phyloP scores from a whole-genome alignment of 2,113 vertebrate genomes.

The Bubo scandiacus region DNA sequence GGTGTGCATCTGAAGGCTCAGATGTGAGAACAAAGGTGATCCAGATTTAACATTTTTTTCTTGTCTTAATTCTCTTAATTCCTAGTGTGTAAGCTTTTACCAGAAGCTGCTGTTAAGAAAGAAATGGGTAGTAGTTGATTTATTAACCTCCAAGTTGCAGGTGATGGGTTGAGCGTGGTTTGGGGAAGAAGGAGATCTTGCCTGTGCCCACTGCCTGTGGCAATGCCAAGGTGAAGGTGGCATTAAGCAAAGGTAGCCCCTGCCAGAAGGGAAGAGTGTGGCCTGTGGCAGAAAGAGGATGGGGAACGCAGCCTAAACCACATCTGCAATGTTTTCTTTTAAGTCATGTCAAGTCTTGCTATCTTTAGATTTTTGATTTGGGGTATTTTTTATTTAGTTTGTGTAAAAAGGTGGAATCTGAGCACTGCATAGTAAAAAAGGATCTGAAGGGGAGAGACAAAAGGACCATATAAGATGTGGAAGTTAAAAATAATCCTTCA shows the following conservation, averaged over 20 bases:
- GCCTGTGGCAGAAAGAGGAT: background rate
- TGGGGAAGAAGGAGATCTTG: background rate
- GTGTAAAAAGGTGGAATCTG: background rate
- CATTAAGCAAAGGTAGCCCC: background rate
- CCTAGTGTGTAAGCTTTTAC: background rate
- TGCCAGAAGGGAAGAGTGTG: background rate
- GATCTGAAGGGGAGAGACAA: background rate
- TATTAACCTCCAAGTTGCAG: background rate
- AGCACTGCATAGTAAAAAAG: background rate
- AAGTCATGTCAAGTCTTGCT: background rate
- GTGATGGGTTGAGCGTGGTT: background rate
- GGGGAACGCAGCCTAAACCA: conserved; percentile 1
- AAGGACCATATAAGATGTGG: background rate
- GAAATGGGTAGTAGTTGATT: background rate
- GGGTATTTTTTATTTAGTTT: background rate
- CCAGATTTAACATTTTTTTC: background rate
- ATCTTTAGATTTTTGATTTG: background rate
- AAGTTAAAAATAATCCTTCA: conserved; percentile 11
- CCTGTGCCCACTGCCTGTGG: background rate
- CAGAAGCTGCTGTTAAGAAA: background rate
- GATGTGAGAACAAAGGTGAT: background rate
- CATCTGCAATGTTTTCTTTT: background rate
- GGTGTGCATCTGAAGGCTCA: background rate
- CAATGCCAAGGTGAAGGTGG: background rate
- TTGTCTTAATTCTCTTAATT: background rate